These are phyloP conservation scores for Microctenopoma lineatum DNA, from an alignment of 2,797 vertebrate genomes.

Conservation along the genomic window DNA sequence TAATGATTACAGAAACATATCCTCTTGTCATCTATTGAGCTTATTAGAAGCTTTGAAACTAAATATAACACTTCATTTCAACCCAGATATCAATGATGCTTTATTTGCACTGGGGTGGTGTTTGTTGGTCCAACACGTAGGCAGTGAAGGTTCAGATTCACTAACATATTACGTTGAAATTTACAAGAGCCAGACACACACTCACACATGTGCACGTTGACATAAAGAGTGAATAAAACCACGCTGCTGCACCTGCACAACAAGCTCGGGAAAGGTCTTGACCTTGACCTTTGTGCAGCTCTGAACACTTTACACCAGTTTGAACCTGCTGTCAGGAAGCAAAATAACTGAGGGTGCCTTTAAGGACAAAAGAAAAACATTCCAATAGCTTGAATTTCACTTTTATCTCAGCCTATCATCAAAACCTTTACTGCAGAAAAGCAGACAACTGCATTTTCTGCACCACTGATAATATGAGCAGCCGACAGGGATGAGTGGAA, in stretches of 20 bases:
- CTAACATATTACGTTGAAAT: not conserved
- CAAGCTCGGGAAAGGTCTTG: conserved; percentile 1
- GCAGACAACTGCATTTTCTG: too few relatives aligned
- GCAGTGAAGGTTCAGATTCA: not conserved
- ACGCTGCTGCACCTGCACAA: not conserved
- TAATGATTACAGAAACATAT: not conserved
- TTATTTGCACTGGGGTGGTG: not conserved
- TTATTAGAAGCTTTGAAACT: not conserved
- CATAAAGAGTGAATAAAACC: conserved; percentile 1
- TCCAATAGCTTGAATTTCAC: conserved; percentile 8
- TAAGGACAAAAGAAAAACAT: not conserved
- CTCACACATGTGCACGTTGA: not conserved
- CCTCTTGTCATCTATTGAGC: not conserved
- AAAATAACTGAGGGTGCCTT: not conserved
- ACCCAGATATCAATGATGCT: not conserved
- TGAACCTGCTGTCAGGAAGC: not conserved
- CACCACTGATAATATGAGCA: not conserved
- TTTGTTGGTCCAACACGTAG: not conserved
- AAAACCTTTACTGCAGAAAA: not conserved
- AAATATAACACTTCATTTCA: not conserved
- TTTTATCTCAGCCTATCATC: conserved; percentile 16
- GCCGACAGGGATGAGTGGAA: not conserved
- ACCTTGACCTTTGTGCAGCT: not conserved
- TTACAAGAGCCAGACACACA: not conserved
- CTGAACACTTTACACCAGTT: conserved; percentile 5